Evolutionary conservation across 2,888 invertebrate species (phyloP).

Genomic region (Exephanes ischioxanthus): DNA sequence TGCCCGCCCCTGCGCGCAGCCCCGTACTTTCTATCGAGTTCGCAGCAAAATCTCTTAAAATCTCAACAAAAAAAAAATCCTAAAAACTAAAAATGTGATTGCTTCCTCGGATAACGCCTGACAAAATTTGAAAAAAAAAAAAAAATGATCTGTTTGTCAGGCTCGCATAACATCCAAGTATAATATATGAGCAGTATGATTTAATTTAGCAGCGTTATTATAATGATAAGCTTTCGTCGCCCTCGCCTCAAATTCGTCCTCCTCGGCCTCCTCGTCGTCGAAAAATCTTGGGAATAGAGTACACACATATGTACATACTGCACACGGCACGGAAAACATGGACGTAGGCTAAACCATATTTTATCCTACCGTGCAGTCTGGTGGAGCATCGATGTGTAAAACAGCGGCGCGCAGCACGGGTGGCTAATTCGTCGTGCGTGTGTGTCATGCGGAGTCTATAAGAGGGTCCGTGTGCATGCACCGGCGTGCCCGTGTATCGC

Average conservation of each 20-base stretch:
- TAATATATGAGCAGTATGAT: slow-evolving; percentile 32
- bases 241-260: slow-evolving; percentile 29
- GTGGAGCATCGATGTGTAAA: neutral
- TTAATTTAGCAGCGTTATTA: slow-evolving; percentile 60
- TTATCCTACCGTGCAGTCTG: neutral
- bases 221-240: slow-evolving; percentile 62
- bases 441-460: neutral
- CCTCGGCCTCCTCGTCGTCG: neutral
- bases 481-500: slow-evolving; percentile 1
- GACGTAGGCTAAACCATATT: neutral
- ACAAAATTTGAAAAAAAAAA: neutral
- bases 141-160: neutral
- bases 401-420: neutral
- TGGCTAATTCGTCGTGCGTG: slow-evolving; percentile 16
- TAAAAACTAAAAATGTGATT: neutral
- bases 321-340: neutral
- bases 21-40: slow-evolving; percentile 72
- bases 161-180: no score
- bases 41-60: slow-evolving; percentile 69
- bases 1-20: slow-evolving; percentile 11
- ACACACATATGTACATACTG: neutral
- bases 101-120: neutral
- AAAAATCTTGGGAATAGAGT: neutral
- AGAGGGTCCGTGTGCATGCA: neutral
- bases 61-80: slow-evolving; percentile 51